Percentiles rank a stretch among this genome's conserved stretches.
Evolutionary conservation across 2,888 invertebrate genomes (phyloP).

Genomic region (Dioctria linearis): DNA sequence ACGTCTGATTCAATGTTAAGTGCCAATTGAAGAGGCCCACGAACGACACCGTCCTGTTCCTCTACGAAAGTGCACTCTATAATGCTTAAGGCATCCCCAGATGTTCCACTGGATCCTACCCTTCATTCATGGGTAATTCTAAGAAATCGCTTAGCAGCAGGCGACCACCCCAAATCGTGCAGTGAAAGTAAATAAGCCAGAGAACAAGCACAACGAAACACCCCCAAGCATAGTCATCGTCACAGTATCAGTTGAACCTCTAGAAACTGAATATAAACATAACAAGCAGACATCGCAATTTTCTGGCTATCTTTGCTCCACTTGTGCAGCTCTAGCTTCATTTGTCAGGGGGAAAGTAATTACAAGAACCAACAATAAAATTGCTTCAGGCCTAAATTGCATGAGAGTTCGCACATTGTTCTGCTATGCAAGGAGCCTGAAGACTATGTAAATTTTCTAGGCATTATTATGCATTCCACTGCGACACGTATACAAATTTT

Average conservation of each 20-base stretch:
- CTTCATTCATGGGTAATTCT: background rate
- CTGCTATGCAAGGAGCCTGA: slow-evolving; percentile 11
- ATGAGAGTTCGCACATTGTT: slow-evolving; percentile 29
- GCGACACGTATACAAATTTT: slow-evolving; percentile 42
- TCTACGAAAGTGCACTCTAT: slow-evolving; percentile 14
- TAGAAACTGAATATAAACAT: slow-evolving; percentile 46
- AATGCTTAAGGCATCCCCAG: slow-evolving; percentile 27
- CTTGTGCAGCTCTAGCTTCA: slow-evolving; percentile 29
- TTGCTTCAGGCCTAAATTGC: slow-evolving; percentile 44
- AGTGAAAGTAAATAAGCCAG: slow-evolving; percentile 39
- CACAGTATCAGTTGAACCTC: slow-evolving; percentile 40
- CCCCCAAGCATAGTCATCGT: slow-evolving; percentile 29
- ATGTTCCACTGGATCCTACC: slow-evolving; percentile 3
- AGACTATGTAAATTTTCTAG: slow-evolving; percentile 38
- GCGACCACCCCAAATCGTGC: slow-evolving; percentile 43
- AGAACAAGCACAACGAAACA: background rate
- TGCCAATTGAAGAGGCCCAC: slow-evolving; percentile 49
- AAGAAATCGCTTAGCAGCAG: slow-evolving; percentile 43
- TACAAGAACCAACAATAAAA: slow-evolving; percentile 50
- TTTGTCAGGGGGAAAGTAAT: slow-evolving; percentile 51
- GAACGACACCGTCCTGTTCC: slow-evolving; percentile 45
- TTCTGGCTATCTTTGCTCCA: slow-evolving; percentile 48
- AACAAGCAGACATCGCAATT: slow-evolving; percentile 51
- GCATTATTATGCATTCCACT: slow-evolving; percentile 34
- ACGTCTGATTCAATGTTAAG: slow-evolving; percentile 47